These are phyloP conservation scores for Sclerurus mexicanus DNA, from an alignment of 2,113 vertebrate species.

Conservation along the genomic window DNA sequence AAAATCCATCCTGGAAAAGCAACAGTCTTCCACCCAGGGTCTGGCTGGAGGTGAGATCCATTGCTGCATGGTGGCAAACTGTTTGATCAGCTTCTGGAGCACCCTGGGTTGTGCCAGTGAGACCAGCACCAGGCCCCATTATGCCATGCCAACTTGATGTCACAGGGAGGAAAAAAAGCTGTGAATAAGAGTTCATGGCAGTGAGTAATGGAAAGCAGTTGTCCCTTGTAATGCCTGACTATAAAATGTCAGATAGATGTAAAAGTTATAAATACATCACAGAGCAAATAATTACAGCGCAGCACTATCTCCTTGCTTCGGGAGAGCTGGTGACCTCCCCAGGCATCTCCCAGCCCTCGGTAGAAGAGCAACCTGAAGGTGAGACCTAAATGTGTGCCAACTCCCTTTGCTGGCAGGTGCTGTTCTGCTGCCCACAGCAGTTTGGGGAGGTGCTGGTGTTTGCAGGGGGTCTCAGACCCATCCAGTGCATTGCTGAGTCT, in stretches of 20 bases:
- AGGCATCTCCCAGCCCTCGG: background rate
- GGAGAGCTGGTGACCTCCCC: background rate
- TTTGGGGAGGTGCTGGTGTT: background rate
- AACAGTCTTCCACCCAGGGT: background rate
- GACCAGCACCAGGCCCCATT: background rate
- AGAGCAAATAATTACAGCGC: background rate
- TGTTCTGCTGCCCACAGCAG: background rate
- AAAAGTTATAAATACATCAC: conserved; percentile 43
- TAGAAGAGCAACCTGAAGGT: background rate
- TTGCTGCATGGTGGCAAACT: background rate
- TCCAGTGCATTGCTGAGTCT: background rate
- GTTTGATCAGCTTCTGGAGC: background rate
- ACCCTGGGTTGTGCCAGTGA: background rate
- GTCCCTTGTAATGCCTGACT: background rate
- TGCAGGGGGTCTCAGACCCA: background rate
- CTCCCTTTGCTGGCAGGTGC: background rate
- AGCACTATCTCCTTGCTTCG: background rate
- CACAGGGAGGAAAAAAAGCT: background rate
- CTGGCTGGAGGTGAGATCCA: background rate
- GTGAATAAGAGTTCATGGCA: background rate
- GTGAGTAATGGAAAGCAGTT: conserved; percentile 32
- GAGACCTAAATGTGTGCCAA: background rate
- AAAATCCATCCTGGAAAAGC: background rate
- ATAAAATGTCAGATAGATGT: conserved; percentile 40
- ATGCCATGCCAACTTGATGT: background rate